A percentile compares a stretch with the other conserved stretches of the same genome.
Conservation (phyloP, 2,113 vertebrate genomes). For the Albula glossodonta region DNA sequence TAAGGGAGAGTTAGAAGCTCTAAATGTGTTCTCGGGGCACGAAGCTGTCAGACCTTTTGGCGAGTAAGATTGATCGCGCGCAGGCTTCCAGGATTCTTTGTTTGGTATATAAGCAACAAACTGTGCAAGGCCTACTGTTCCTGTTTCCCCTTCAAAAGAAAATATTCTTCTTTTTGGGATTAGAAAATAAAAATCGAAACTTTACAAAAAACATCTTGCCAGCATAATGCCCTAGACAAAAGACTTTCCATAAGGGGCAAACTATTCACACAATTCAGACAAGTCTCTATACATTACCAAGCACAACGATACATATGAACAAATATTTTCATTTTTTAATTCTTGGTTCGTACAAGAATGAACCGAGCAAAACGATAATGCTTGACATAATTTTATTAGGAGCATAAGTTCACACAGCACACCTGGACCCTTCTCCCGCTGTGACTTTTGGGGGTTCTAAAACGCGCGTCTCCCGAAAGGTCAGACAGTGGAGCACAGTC, state of each 20-base stretch:
- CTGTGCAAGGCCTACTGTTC: constrained; percentile 66
- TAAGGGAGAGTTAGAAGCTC: constrained; percentile 91
- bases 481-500: neutral
- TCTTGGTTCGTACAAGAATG: neutral
- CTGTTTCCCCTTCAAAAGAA: constrained; percentile 68
- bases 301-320: neutral
- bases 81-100: constrained; percentile 96
- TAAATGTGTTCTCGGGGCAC: constrained; percentile 99
- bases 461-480: neutral
- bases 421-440: neutral
- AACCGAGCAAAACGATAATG: constrained; percentile 1
- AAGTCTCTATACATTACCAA: neutral
- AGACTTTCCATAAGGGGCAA: neutral
- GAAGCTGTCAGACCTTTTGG: constrained; percentile 98
- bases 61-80: constrained; percentile 97
- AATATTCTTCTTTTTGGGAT: constrained; percentile 36
- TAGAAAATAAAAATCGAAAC: constrained; percentile 38
- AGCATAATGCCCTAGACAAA: neutral
- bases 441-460: neutral
- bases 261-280: neutral
- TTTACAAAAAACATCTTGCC: constrained; percentile 32
- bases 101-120: constrained; percentile 99
- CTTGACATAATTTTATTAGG: neutral
- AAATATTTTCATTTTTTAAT: constrained; percentile 15
- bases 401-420: neutral